Conservation (phyloP, 2,797 vertebrate genomes). For the Peromyscus attwateri region DNA sequence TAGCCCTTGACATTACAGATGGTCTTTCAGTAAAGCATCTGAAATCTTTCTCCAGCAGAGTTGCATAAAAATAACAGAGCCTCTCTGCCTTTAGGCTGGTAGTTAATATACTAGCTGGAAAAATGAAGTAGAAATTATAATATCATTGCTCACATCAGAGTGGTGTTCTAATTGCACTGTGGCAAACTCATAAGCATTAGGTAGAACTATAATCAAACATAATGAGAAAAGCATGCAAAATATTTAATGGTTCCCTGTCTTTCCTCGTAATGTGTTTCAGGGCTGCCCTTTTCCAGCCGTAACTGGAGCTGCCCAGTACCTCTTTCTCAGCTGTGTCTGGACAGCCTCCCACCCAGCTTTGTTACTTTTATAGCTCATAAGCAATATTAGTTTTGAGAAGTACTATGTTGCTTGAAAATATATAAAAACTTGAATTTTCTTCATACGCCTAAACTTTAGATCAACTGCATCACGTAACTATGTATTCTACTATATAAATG, state of each 20-base stretch:
- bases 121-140: neutral
- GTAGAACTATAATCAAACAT: neutral
- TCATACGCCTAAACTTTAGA: neutral
- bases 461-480: neutral
- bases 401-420: neutral
- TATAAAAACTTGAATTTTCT: neutral
- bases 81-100: neutral
- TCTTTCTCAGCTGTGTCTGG: neutral
- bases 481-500: neutral
- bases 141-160: neutral
- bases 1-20: neutral
- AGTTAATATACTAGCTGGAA: neutral
- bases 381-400: neutral
- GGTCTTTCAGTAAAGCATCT: neutral
- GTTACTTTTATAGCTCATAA: neutral
- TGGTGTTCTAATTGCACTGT: neutral
- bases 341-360: neutral
- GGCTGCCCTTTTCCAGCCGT: neutral
- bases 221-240: neutral
- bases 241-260: neutral
- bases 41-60: neutral
- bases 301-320: neutral
- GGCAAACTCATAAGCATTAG: neutral
- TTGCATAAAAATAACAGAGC: neutral
- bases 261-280: neutral